A percentile compares a stretch with the other conserved stretches of the same genome.
These are phyloP conservation scores for Sesia apiformis DNA, from an alignment of 2,888 invertebrate species.

Conservation along the genomic window DNA sequence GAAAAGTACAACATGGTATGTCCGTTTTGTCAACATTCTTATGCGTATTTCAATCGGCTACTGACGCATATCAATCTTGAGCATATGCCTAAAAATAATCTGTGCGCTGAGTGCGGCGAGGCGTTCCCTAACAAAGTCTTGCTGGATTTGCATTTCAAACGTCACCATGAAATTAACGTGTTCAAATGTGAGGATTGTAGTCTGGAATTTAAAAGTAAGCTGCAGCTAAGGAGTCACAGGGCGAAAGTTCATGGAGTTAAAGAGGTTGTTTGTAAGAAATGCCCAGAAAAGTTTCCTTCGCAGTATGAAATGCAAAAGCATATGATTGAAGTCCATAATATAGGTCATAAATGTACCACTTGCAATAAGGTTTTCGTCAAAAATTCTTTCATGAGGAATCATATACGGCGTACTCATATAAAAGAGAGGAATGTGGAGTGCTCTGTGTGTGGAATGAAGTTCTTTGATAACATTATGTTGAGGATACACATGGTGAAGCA, in stretches of 20 bases:
- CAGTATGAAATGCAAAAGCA: conserved; percentile 26
- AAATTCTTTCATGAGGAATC: conserved; percentile 29
- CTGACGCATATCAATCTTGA: conserved; percentile 24
- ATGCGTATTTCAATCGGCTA: conserved; percentile 23
- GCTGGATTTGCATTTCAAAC: conserved; percentile 19
- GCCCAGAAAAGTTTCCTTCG: conserved; percentile 25
- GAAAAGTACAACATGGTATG: conserved; percentile 21
- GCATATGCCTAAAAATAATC: conserved; percentile 20
- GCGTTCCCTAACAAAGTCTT: conserved; percentile 19
- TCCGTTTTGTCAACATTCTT: conserved; percentile 17
- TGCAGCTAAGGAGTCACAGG: conserved; percentile 20
- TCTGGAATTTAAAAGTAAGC: conserved; percentile 18
- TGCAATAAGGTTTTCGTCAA: conserved; percentile 32
- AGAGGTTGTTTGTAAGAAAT: conserved; percentile 23
- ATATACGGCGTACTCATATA: conserved; percentile 31
- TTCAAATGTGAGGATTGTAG: conserved; percentile 25
- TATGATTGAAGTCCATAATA: conserved; percentile 22
- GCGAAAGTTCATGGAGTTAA: conserved; percentile 26
- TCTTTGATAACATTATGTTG: conserved; percentile 30
- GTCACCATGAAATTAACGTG: conserved; percentile 15
- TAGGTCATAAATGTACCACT: conserved; percentile 27
- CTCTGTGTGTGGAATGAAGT: conserved; percentile 29
- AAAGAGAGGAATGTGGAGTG: conserved; percentile 36
- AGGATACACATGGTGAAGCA: conserved; percentile 58
- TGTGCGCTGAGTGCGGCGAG: conserved; percentile 24